Percentiles rank a stretch among this genome's conserved stretches.
Conservation (phyloP, 2,888 invertebrate species). For the Bombylius discolor region DNA sequence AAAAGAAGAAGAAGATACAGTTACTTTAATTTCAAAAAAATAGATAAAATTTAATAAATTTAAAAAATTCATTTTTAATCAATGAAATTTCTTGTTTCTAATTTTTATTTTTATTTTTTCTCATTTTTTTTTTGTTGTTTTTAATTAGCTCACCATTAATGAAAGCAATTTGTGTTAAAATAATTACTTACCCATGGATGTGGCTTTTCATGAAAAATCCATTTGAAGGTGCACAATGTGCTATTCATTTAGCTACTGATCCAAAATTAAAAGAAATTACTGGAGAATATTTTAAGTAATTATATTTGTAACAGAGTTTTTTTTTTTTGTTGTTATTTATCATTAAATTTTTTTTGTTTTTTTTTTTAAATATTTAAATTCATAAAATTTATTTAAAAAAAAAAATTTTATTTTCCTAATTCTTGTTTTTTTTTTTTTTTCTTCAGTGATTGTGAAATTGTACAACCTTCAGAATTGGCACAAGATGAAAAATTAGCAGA, state of each 20-base stretch:
- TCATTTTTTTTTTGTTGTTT: background rate
- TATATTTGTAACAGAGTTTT: background rate
- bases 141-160: conserved; percentile 32
- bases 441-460: conserved; percentile 46
- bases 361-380: background rate
- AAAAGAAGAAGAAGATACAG: no score
- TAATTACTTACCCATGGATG: conserved; percentile 51
- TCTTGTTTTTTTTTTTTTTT: conserved; percentile 7
- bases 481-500: conserved; percentile 42
- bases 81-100: no score
- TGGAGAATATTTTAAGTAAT: conserved; percentile 56
- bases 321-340: no score
- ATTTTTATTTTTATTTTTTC: no score
- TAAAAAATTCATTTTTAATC: no score
- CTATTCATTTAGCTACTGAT: conserved; percentile 50
- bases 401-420: background rate
- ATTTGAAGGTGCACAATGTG: conserved; percentile 54
- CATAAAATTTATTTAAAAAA: background rate
- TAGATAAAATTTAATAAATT: no score
- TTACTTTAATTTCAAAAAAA: no score
- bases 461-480: conserved; percentile 38
- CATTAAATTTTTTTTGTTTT: no score
- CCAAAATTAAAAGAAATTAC: conserved; percentile 44
- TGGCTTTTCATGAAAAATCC: conserved; percentile 56
- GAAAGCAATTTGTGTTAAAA: conserved; percentile 38